Percentiles rank a stretch among this genome's conserved stretches.
phyloP scores from a whole-genome alignment of 1,140 invertebrate species.

The Mercenaria mercenaria region DNA sequence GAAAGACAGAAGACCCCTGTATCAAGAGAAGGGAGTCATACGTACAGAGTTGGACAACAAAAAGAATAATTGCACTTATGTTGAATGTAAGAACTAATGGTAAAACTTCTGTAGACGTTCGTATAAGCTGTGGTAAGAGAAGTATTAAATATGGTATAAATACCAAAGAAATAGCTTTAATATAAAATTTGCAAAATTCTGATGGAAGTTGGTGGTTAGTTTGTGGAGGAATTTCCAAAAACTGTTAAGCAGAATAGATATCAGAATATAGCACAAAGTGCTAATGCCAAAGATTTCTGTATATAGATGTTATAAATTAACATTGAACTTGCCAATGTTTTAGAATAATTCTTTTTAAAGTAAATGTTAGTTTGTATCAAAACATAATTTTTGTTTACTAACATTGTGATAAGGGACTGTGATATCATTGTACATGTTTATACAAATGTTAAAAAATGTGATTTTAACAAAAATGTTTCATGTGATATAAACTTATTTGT shows the following conservation, averaged over 20 bases:
- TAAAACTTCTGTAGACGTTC: not conserved
- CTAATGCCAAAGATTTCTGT: not conserved
- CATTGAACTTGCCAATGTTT: not conserved
- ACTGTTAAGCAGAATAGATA: too few species aligned
- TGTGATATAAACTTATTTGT: not conserved
- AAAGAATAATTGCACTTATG: not conserved
- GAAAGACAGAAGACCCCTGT: not conserved
- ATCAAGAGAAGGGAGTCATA: slow-evolving; percentile 36
- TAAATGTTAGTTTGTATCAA: not conserved
- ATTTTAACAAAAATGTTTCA: not conserved
- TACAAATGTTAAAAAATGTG: not conserved
- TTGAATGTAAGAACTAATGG: not conserved
- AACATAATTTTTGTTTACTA: not conserved
- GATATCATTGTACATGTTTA: not conserved
- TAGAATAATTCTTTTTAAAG: not conserved
- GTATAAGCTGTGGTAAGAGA: too few species aligned
- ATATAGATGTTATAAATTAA: not conserved
- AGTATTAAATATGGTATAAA: too few species aligned
- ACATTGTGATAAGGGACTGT: not conserved
- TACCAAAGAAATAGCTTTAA: too few species aligned
- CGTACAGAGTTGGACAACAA: slow-evolving; percentile 42
- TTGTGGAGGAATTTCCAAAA: too few species aligned
- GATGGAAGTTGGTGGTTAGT: too few species aligned
- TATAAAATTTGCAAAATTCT: too few species aligned
- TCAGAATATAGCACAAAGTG: not conserved